Base-by-base conservation (phyloP, 2,888 invertebrate genomes). In the Meiosimyza decipiens region DNA sequence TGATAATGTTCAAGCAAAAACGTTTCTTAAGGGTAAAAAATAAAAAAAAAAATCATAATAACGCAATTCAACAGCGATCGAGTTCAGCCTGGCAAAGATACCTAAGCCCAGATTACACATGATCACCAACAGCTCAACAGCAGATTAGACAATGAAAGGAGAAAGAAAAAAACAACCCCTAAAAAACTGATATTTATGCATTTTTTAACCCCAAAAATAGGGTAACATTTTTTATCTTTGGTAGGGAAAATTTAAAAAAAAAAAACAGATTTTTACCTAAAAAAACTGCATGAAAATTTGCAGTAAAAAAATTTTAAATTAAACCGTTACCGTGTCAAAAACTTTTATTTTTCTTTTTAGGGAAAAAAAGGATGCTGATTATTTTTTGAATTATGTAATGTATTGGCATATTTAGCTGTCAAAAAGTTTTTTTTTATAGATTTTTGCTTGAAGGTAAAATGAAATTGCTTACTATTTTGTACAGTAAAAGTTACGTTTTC, bases 201-300 rank as follows among this genome's bases (percentile, higher is more conserved):
- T 60, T 60, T 60, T 52, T 54, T 18, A 51, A 64, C 69, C 62
- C 62, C 70, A 70, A 62, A 52, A 70, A 54, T 40, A 18, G 54
- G 22, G 40, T 62, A 60, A 49, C 40, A 69, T 64, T 50, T 64
- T 51, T 28, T 70, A 28, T 54, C 40, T 70, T 70, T 62, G 18
- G 16, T n/a, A 28, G 47, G 11, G 16, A 66, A 55, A 65, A 52
- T 55, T 40, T 2, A 22, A 28, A 2, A 28, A 28, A 40, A 40
- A 40, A 40, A 40, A 40, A 40, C 40, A 9, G 40, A 6, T 40
- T 40, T 9, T 40, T 40, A 40, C 64, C 64, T 57, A 62, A 62
- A 62, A 62, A 33, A 62, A 62, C 15, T 18, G 18, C 33, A 15
- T 9, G 18, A 22, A 62, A 62, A 11, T 62, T 28, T 62, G 9